Base-by-base conservation (phyloP, 35 echinoderm and acorn worm genomes). In the Chiridota heheva region DNA sequence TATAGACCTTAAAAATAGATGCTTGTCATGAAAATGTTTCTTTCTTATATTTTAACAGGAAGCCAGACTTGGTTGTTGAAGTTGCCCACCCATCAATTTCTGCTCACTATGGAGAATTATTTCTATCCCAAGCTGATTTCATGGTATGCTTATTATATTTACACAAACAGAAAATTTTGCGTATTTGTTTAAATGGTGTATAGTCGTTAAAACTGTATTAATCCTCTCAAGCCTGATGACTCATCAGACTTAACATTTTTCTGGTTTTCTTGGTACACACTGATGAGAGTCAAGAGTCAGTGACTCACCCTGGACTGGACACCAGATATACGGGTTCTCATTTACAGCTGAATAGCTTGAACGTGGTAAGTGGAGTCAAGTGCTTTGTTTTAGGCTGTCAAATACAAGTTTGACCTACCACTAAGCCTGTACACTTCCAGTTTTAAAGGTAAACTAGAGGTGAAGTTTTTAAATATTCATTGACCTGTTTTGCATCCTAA, bases 51-150 rank as follows among this genome's bases (percentile, higher is more conserved):
- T 60, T 64, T 48, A 26, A 45, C 56, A 97, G 93, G 42, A 91
- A 97, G 37, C 44, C 93, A 29, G 93, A 97, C 45, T 32, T 97
- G 5, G 88, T 97, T 32, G 88, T 91, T n/a, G 93, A 97, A 60
- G 93, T 97, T 40, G 88, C 93, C 40, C 93, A 97, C 40, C 88
- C 88, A 22, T 56, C 67, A 2, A 91, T 97, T 56, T 87, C 93
- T 25, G 68, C 31, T 5, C 70, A 87, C 42, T 91, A 97, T 88
- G 93, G 93, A 35, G 76, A 49, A 32, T 55, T 48, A 17, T 97
- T 97, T 51, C 64, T 97, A 8, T 46, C 61, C 40, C 63, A 27
- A 5, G 93, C 93, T 30, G 93, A 97, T 68, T 97, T 91, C 46
- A 91, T 97, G 88, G 93, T 97, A 88, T 84, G 78, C 2, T 2